Base-by-base conservation (phyloP, 2,888 invertebrate genomes). In the Cenopis cana region DNA sequence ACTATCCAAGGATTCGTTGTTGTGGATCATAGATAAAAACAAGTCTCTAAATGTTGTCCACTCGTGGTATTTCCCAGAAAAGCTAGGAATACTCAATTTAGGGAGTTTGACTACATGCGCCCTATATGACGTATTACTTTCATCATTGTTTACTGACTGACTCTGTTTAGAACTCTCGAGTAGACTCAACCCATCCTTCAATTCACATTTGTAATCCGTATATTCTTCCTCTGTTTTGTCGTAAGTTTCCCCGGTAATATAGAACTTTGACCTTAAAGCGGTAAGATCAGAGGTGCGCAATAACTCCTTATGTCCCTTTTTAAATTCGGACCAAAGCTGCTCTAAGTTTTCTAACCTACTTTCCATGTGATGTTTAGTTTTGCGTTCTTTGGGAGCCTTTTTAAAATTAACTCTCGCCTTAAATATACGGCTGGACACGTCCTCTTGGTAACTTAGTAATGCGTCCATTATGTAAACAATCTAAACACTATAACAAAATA, bases 71-170 rank as follows among this genome's bases (percentile, higher is more conserved):
- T 61, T 61, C 0, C 61, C 61, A 0, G 61, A 61, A 61, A 61
- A 61, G 6, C 11, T n/a, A 5, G 62, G 62, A 4, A 62, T 52
- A 8, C 18, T 20, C 5, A 62, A 14, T 20, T 62, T 62, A 1
- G 62, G 62, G 9, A 62, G 36, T 33, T 52, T 62, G 3, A 62
- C 62, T 62, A n/a, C n/a, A n/a, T n/a, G n/a, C n/a, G 52, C 14
- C 4, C 3, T 52, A 11, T 11, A 3, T 11, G 17, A 11, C 18
- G 11, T 18, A 52, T 18, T 49, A 2, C n/a, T 8, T 18, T 11
- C 11, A 11, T 11, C 18, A 18, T 11, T 20, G 1, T 10, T 0
- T 9, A 1, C 18, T 52, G 20, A 1, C 20, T 8, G 52, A 10
- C 11, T 18, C 11, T 0, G 10, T 1, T 20, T 18, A 2, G 18